Evolutionary conservation across 2,797 vertebrate genomes (phyloP).

Genomic region (Catharus ustulatus): DNA sequence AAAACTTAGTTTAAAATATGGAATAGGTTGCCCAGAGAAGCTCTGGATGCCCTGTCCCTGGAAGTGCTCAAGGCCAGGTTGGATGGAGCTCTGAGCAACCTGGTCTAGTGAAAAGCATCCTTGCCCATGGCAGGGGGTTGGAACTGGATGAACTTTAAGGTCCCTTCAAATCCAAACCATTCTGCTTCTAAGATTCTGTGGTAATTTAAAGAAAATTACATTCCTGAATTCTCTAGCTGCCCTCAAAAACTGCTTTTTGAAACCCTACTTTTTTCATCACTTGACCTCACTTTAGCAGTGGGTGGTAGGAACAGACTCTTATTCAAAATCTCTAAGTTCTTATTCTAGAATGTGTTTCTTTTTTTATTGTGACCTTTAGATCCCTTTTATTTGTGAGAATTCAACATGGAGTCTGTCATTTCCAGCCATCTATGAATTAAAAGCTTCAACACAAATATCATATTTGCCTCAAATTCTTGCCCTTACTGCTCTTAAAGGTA

Average conservation of each 20-base stretch:
- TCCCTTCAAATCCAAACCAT: background rate
- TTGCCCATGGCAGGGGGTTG: background rate
- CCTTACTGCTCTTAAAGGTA: background rate
- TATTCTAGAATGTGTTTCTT: background rate
- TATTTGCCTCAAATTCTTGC: background rate
- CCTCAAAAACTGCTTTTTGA: background rate
- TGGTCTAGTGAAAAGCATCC: background rate
- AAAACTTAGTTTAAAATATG: background rate
- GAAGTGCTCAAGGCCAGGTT: background rate
- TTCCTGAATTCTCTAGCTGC: background rate
- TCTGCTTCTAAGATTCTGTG: background rate
- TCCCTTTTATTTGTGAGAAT: background rate
- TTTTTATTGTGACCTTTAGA: background rate
- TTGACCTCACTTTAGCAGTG: background rate
- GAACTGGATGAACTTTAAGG: background rate
- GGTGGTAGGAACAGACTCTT: background rate
- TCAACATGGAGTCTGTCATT: background rate
- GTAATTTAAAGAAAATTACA: background rate
- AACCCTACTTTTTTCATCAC: background rate
- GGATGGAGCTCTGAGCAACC: background rate
- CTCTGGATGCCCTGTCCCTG: background rate
- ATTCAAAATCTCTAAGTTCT: background rate
- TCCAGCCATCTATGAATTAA: background rate
- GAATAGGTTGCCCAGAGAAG: background rate
- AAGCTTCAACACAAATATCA: background rate